A percentile compares a stretch with the other conserved stretches of the same genome.
These are phyloP conservation scores for Drosophila buzzatii DNA, from an alignment of 2,888 invertebrate genomes.

Conservation along the genomic window DNA sequence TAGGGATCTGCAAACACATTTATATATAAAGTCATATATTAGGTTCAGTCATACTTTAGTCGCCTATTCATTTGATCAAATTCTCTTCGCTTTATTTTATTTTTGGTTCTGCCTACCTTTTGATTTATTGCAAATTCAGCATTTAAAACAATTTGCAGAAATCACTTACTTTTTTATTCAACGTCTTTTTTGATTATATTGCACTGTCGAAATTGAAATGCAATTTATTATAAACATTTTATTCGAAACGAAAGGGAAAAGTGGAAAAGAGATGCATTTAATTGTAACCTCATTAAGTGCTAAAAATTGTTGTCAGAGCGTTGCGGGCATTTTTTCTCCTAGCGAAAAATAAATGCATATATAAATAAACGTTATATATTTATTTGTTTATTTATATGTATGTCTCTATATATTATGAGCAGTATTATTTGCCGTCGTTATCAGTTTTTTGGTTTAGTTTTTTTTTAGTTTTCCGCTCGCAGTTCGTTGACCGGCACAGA, in stretches of 20 bases:
- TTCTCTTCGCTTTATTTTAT: slow-evolving; percentile 16
- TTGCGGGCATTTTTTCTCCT: slow-evolving; percentile 50
- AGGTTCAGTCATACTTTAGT: slow-evolving; percentile 17
- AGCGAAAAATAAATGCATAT: slow-evolving; percentile 11
- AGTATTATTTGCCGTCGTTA: slow-evolving; percentile 56
- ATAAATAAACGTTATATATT: neutral
- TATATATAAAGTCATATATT: neutral
- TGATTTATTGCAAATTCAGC: slow-evolving; percentile 68
- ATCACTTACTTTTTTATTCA: slow-evolving; percentile 32
- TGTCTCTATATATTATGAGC: slow-evolving; percentile 26
- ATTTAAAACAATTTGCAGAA: slow-evolving; percentile 55
- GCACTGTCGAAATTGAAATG: slow-evolving; percentile 68
- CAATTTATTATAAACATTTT: slow-evolving; percentile 58
- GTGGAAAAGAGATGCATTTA: slow-evolving; percentile 29
- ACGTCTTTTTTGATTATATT: slow-evolving; percentile 44
- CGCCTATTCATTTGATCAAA: slow-evolving; percentile 9
- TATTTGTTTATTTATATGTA: neutral
- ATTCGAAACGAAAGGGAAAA: slow-evolving; percentile 10
- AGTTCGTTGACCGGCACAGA: slow-evolving; percentile 68
- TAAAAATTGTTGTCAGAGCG: slow-evolving; percentile 37
- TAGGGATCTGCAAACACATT: too few species aligned
- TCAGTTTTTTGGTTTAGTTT: slow-evolving; percentile 44
- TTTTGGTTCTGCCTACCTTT: slow-evolving; percentile 27
- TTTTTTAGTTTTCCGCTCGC: slow-evolving; percentile 61
- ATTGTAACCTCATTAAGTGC: slow-evolving; percentile 70